Evolutionary conservation across 1,140 invertebrate species (phyloP), one percentile per base, ranked within the genome.

Genomic region (Copidosoma floridanum): DNA sequence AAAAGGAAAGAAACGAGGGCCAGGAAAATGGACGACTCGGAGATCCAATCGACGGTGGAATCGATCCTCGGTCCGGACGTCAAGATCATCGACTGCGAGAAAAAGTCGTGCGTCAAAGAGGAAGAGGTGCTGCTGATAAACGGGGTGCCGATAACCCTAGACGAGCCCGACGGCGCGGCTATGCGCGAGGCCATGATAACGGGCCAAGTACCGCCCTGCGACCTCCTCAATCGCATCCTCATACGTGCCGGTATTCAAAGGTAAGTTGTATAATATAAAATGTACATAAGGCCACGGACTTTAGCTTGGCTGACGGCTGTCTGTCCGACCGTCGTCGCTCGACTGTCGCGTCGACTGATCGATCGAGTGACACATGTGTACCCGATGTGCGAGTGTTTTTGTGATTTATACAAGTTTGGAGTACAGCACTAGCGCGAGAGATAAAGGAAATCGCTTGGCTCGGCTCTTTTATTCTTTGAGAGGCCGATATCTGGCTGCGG

Each of bases 21-120:
- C 16, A 1, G 18, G 16, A 46, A 1, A 41, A 89, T 90, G 85
- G 88, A 89, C 71, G 87, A 90, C 75, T 78, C 81, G 61, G 88
- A 90, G 73, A 88, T 90, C 55, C 88, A 89, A 68, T 89, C 88
- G 65, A 89, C 89, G 41, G 89, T 91, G 29, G 88, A 90, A 75
- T 86, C 88, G 54, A 85, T 91, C 47, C 84, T 90, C 51, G 89
- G 89, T 57, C 88, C 88, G 56, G 88, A 87, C 29, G 87, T 84
- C 8, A 86, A 88, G 76, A 87, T 91, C 50, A 83, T 90, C 40
- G 89, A 90, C 72, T 90, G 88, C 71, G 86, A 90, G 69, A 89
- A 89, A 61, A 88, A 87, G 57, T 88, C 87, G 2, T 85, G 83
- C 40, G 84, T 89, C 35, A 84, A 85, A 50, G 87, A 89, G 74